Evolutionary conservation across 2,888 invertebrate species (phyloP), one percentile per base, ranked within the genome.

Genomic region (Chloromyia formosa): DNA sequence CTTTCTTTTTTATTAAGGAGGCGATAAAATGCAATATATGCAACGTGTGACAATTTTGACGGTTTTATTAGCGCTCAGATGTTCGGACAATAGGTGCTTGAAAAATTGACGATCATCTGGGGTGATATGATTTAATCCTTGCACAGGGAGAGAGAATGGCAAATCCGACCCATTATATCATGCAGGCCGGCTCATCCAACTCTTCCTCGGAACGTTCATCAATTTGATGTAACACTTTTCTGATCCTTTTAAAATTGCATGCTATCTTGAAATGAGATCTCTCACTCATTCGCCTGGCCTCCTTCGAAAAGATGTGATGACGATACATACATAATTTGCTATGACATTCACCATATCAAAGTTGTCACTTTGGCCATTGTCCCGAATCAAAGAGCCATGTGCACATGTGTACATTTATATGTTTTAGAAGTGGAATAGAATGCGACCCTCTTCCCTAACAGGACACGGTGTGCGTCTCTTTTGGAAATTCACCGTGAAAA

Each of bases 241-340:
- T 22, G 16, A 35, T 35, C 27, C 16, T 12, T 35, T 14, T 40
- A 40, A 62, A 62, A 18, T 35, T 62, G 62, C 35, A 62, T 62
- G 23, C 35, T 62, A 62, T 62, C 62, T 62, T 14, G 16, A 62
- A 62, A 40, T 40, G 18, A 62, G 62, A 62, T 62, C 62, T 62
- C 27, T 35, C 27, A 35, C 7, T 35, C 27, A 35, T 35, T 35
- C 27, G 27, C 27, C 7, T 35, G 27, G 27, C 27, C 27, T 35
- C 27, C 7, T 35, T 35, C 18, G 16, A 27, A 18, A 62, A 62
- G 16, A 27, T 62, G 40, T 35, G 35, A 35, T 35, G 27, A 35
- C 27, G 27, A 4, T 35, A 7, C 27, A 35, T 35, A 35, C n/a
- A 35, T 35, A 35, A 4, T 35, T 35, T 56, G 56, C 56, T 56